These are phyloP conservation scores for Poeciliopsis presidionis DNA, from an alignment of 2,797 vertebrate genomes.

Conservation along the genomic window DNA sequence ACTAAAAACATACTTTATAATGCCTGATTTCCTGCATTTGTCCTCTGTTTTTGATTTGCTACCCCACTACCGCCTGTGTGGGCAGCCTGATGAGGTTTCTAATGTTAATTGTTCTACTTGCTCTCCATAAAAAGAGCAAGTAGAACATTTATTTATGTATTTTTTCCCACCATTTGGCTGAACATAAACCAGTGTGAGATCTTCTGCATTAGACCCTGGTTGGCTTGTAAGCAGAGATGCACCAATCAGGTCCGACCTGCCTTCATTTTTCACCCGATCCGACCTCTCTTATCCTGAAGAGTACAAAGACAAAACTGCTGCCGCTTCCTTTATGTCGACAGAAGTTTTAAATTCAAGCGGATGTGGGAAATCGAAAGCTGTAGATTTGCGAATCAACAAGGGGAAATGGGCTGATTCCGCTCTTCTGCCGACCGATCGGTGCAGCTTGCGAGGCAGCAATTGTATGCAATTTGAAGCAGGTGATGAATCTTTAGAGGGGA, in stretches of 20 bases:
- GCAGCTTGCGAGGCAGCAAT: conserved; percentile 5
- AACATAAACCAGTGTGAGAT: background rate
- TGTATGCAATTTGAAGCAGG: conserved; percentile 8
- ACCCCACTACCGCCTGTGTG: background rate
- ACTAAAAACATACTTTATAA: background rate
- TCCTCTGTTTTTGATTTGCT: conserved; percentile 13
- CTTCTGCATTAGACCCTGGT: background rate
- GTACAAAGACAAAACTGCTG: background rate
- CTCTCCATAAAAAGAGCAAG: background rate
- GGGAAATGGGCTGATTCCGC: background rate
- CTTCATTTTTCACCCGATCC: background rate
- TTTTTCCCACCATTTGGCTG: background rate
- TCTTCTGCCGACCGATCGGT: background rate
- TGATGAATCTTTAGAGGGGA: conserved; percentile 6
- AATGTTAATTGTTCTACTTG: background rate
- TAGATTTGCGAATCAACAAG: background rate
- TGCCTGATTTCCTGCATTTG: background rate
- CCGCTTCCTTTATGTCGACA: too few relatives aligned
- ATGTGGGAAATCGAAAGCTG: background rate
- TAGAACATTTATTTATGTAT: background rate
- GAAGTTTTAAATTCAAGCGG: background rate
- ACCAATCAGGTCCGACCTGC: background rate
- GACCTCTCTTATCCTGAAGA: background rate
- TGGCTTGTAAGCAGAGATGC: background rate
- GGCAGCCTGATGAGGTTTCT: background rate